Evolutionary conservation across 2,888 invertebrate species (phyloP), one percentile per base, ranked within the genome.

Genomic region (Suillia variegata): DNA sequence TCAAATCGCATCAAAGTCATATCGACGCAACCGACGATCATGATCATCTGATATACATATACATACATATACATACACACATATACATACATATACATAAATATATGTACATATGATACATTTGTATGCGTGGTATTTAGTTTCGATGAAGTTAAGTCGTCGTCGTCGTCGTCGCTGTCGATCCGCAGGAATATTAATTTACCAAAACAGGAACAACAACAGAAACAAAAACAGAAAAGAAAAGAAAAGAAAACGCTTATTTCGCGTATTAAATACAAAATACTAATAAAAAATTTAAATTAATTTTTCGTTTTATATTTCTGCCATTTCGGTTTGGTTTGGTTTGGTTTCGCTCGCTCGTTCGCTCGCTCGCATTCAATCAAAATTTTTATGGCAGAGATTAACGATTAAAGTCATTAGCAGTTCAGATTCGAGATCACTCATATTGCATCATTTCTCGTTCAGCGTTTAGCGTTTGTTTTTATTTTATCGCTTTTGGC

Each of bases 371-470:
- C 49, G 56, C 64, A 70, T 75, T 75, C 75, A 75, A 75, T 75
- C 75, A 73, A 70, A 75, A 67, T 63, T 73, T 74, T 76, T 75
- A 75, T 76, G 75, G 74, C 75, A 75, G 76, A 76, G 76, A 75
- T 76, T 75, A 75, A 75, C 76, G 75, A 75, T 75, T 75, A 74
- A 75, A 72, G 75, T 76, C 75, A 76, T 75, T 76, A 75, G 76
- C 75, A 71, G 74, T 68, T 69, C 71, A 75, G 74, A 74, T 74
- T 38, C 67, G 69, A 73, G 75, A 75, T 76, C 76, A 70, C 64
- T 74, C 70, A 62, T 24, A 33, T 69, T 62, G 64, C 65, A 61
- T 64, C 26, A 26, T 26, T 26, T 10, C 12, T 38, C 13, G 13
- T 12, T 8, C 38, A n/a, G n/a, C n/a, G 38, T 12, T 31, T 33